Evolutionary conservation across 2,797 vertebrate genomes (phyloP).

Genomic region (Mormyrops boulengeri): DNA sequence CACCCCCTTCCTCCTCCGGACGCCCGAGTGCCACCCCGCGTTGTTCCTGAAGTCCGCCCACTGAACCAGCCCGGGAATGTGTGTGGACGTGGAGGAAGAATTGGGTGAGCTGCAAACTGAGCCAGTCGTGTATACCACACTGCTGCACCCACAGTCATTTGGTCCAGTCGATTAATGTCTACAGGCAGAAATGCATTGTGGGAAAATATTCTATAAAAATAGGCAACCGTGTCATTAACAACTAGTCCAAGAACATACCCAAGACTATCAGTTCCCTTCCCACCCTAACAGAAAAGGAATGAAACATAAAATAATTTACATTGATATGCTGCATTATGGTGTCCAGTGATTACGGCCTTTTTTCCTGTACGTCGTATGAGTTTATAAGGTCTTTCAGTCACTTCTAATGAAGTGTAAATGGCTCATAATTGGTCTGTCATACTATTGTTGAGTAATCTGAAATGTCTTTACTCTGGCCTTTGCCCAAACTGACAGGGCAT

Average conservation of each 20-base stretch:
- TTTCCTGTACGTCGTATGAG: background rate
- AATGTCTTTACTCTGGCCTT: background rate
- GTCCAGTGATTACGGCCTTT: background rate
- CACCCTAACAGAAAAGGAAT: background rate
- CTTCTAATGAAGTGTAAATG: background rate
- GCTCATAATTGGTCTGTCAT: background rate
- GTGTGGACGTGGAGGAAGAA: background rate
- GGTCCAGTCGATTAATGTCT: background rate
- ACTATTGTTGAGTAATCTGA: background rate
- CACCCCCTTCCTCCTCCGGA: background rate
- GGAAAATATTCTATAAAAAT: background rate
- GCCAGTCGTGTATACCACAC: background rate
- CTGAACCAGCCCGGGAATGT: background rate
- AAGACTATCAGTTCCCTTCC: background rate
- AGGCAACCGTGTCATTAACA: background rate
- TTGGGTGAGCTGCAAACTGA: background rate
- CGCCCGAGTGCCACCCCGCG: background rate
- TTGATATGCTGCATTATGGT: background rate
- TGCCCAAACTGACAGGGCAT: background rate
- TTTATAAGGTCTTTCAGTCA: background rate
- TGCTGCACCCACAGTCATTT: background rate
- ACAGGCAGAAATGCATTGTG: background rate
- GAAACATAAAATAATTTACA: background rate
- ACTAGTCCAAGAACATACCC: background rate
- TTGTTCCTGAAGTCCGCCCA: background rate